Conservation (phyloP, 2,888 invertebrate genomes). For the Yponomeuta malinellus region DNA sequence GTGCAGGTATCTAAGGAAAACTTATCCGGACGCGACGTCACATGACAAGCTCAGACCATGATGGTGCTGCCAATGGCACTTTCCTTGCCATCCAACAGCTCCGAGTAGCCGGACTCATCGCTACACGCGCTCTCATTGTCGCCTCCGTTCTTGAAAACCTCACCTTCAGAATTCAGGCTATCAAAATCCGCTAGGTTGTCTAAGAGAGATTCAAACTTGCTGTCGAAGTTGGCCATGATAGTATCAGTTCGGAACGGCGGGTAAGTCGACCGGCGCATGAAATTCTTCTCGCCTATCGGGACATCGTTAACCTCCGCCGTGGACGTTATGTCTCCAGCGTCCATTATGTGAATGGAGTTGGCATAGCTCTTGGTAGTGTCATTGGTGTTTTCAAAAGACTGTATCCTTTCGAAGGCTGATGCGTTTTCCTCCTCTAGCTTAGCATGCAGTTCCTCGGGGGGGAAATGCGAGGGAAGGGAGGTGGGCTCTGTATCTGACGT, state of each 20-base stretch:
- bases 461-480: conserved; percentile 62
- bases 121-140: conserved; percentile 89
- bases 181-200: conserved; percentile 60
- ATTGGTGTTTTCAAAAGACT: conserved; percentile 35
- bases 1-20: not conserved
- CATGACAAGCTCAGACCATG: conserved; percentile 44
- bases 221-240: conserved; percentile 47
- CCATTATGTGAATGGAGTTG: conserved; percentile 30
- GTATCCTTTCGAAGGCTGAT: conserved; percentile 34
- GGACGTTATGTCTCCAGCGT: conserved; percentile 26
- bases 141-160: conserved; percentile 68
- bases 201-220: conserved; percentile 59
- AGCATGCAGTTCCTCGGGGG: conserved; percentile 54
- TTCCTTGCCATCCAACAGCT: conserved; percentile 77
- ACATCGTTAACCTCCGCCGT: conserved; percentile 61
- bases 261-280: conserved; percentile 62
- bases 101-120: conserved; percentile 94
- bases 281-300: conserved; percentile 68
- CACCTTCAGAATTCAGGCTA: conserved; percentile 61
- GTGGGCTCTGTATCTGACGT: conserved; percentile 75
- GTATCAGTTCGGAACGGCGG: conserved; percentile 54
- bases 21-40: not conserved
- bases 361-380: conserved; percentile 30
- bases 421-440: conserved; percentile 49
- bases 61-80: conserved; percentile 69